Base-by-base conservation (phyloP, 2,888 invertebrate species). In the Alitta virens region DNA sequence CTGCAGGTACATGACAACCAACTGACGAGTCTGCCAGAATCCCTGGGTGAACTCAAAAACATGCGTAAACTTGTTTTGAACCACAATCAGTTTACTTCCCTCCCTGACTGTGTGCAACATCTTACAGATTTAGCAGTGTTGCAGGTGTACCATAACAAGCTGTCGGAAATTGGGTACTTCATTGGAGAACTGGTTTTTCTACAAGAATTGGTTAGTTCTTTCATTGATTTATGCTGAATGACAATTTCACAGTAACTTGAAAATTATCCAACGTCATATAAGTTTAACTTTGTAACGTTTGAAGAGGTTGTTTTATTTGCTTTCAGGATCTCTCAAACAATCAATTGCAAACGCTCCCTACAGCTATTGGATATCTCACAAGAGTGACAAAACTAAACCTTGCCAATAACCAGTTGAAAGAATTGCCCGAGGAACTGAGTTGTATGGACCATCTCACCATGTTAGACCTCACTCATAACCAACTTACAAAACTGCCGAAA, bases 1-100 rank as follows among this genome's bases (percentile, higher is more conserved):
- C 12, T 33, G 3, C 46, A 94, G 92, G 84, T 93, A 55, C 91
- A 93, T 83, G 91, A 92, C 81, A 94, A 95, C 85, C 87, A 88
- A 53, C 81, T 95, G 74, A 85, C 85, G 68, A 83, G 82, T 56
- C 80, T 94, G 66, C 93, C 94, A 7, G 77, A 86, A 40, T 88
- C 90, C 82, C 86, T 94, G 74, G 89, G 90, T 50, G 85, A 85
- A 65, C 84, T 94, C 72, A 86, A 84, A 63, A 87, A 87, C 56
- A 68, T 83, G 16, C 73, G 75, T 49, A 78, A 75, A 62, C 68
- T 82, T 24, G 67, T 53, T 71, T 71, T 5, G 70, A 81, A 80
- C 68, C 80, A 77, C 25, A 80, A 80, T 84, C 85, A 87, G 75
- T 82, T 94, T 82, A 85, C 85, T 68, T 83, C 81, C 65, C 80